Base-by-base conservation (phyloP, 1,140 invertebrate species). In the Paraescarpia echinospica region DNA sequence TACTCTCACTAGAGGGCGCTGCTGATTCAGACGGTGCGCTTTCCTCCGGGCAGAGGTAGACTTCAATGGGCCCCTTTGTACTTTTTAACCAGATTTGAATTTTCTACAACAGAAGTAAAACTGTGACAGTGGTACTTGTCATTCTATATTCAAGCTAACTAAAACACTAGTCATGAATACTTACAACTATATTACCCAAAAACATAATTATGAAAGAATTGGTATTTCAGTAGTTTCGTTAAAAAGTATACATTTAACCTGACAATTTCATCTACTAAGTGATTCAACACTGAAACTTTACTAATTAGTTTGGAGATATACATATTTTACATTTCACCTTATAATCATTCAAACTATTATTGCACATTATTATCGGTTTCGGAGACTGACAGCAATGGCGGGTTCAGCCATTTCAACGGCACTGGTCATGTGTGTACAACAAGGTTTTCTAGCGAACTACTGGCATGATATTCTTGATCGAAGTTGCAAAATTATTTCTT, bases 1-100 rank as follows among this genome's bases (percentile, higher is more conserved):
- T 89, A 96, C 93, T 96, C 96, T 94, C 97, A 97, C 96, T 97
- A 97, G 94, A 97, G 96, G 94, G 97, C 97, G 95, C 97, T 97
- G 95, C 97, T 97, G 94, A 97, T 97, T 89, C 91, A 90, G 92
- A 94, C 92, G 90, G 18, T 9, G 34, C 90, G n/a, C 95, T 94
- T 95, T 97, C 97, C 94, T 98, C 98, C 59, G 98, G 98, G 97
- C 98, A 99, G 91, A 99, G 97, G 96, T 98, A 98, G 41, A 99
- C 98, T 96, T 99, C 98, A 93, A 99, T 99, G 95, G 99, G 98
- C 41, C 98, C 98, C 91, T 97, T 97, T 93, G 97, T 97, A 93
- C 98, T 98, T 96, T 98, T 98, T 96, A 99, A 97, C 95, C 98
- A 98, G 95, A 99, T 99, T 96, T 98, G 97, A 96, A 96, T 96